Conservation (phyloP, 2,888 invertebrate species). For the Dysmachus trigonus region DNA sequence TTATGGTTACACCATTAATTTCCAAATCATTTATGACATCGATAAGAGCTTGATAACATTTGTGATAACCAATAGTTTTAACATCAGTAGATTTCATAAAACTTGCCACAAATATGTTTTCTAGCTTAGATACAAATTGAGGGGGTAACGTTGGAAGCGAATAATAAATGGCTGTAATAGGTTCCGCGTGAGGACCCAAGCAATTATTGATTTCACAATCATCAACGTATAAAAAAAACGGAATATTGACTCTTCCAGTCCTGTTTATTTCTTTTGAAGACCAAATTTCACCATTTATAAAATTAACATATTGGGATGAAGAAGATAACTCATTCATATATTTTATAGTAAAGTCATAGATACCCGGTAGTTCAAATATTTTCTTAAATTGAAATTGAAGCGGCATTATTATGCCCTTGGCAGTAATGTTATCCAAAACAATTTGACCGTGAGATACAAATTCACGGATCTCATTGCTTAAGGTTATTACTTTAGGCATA, state of each 20-base stretch:
- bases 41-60: neutral
- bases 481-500: neutral
- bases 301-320: neutral
- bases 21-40: neutral
- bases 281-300: neutral
- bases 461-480: neutral
- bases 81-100: neutral
- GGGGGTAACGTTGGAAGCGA: neutral
- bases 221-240: constrained; percentile 30
- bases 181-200: constrained; percentile 28
- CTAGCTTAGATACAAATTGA: neutral
- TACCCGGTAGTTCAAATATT: constrained; percentile 8
- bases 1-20: neutral
- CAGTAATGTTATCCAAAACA: neutral
- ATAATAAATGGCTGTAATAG: neutral
- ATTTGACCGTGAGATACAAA: neutral
- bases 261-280: neutral
- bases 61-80: neutral
- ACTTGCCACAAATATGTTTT: no score
- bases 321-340: neutral
- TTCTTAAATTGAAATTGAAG: constrained; percentile 28
- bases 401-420: constrained; percentile 6
- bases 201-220: constrained; percentile 47
- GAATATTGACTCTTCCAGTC: neutral
- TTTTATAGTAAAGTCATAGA: constrained; percentile 6